A percentile compares a stretch with the other conserved stretches of the same genome.
phyloP scores from a whole-genome alignment of 2,888 invertebrate species.

The Chironomus riparius region DNA sequence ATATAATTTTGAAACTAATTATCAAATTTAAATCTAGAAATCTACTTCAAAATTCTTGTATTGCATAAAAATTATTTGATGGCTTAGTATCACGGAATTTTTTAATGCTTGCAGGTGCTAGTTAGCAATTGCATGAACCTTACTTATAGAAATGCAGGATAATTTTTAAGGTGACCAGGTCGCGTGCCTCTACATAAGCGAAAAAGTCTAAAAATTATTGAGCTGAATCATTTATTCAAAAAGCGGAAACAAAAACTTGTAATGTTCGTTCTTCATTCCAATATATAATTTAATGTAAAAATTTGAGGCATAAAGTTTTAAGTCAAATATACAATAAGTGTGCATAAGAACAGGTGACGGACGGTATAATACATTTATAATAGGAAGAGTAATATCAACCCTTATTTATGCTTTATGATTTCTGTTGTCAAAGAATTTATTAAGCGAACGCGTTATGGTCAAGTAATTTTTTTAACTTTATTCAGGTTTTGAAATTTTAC shows the following conservation, averaged over 20 bases:
- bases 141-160: not conserved
- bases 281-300: not conserved
- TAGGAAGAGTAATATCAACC: slow-evolving; percentile 7
- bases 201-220: not conserved
- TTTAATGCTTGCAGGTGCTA: not conserved
- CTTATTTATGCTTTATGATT: slow-evolving; percentile 24
- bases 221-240: not conserved
- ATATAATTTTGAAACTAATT: too few relatives aligned
- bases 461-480: slow-evolving; percentile 9
- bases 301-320: not conserved
- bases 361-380: not conserved
- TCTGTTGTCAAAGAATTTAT: not conserved
- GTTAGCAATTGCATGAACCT: slow-evolving; percentile 1
- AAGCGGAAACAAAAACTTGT: not conserved
- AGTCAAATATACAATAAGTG: slow-evolving; percentile 1
- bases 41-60: too few relatives aligned
- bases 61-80: not conserved
- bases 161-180: not conserved
- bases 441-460: not conserved
- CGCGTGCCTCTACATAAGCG: slow-evolving; percentile 20
- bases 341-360: slow-evolving; percentile 17
- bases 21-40: too few relatives aligned
- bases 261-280: not conserved
- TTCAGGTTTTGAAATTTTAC: not conserved
- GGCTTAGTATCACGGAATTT: not conserved